A percentile compares a stretch with the other conserved stretches of the same genome.
phyloP scores from a whole-genome alignment of 2,888 invertebrate species.

The Morinoia aosen region DNA sequence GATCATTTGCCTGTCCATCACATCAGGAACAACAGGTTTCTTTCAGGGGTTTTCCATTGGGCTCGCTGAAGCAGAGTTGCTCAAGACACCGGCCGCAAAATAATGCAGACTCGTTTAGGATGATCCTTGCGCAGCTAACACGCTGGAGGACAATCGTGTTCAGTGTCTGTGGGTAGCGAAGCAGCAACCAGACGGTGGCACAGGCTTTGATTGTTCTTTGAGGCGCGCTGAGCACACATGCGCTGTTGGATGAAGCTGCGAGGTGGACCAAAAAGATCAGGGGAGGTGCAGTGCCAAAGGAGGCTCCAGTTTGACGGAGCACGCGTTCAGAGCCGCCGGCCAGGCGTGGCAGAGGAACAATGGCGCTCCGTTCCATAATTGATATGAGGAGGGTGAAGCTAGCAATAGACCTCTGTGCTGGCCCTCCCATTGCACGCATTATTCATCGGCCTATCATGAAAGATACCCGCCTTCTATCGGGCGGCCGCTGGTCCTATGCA shows the following conservation, averaged over 20 bases:
- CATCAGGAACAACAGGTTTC: not conserved
- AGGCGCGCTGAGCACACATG: not conserved
- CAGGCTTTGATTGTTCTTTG: not conserved
- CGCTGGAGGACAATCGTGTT: not conserved
- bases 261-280: not conserved
- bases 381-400: slow-evolving; percentile 23
- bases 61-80: not conserved
- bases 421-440: not conserved
- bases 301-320: slow-evolving; percentile 13
- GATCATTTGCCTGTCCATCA: not conserved
- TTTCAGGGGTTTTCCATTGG: not conserved
- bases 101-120: not conserved
- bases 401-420: slow-evolving; percentile 45
- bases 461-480: not conserved
- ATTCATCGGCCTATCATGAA: slow-evolving; percentile 27
- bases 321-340: not conserved
- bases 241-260: not conserved
- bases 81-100: not conserved
- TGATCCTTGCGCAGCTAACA: not conserved
- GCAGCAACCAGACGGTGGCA: not conserved
- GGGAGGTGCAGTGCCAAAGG: not conserved
- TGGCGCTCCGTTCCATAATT: slow-evolving; percentile 25
- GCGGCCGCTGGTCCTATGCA: not conserved
- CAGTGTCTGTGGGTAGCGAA: not conserved
- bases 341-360: slow-evolving; percentile 24